Base-by-base conservation (phyloP, 2,797 vertebrate genomes). In the Esox lucius region DNA sequence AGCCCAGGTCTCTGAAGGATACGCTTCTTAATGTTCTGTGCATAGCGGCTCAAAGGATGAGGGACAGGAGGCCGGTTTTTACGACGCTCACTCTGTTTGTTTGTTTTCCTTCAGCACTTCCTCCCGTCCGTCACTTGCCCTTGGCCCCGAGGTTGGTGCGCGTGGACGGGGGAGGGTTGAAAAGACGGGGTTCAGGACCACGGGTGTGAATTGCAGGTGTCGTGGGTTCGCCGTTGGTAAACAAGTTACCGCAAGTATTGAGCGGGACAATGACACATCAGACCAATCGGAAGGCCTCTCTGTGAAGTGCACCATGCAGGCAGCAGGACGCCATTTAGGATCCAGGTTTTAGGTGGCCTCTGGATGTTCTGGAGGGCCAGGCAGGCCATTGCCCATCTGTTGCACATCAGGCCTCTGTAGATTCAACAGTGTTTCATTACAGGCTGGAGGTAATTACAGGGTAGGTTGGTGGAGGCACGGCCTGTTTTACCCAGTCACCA, bases 391-490 rank as follows among this genome's bases (percentile, higher is more conserved):
- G 12, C 56, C 24, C 56, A 61, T 61, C 56, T 61, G 56, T 24
- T 24, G 56, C 24, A 61, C 56, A 61, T 61, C 24, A 61, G 56
- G 8, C 56, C 56, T 61, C 56, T 61, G n/a, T 24, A 24, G 56
- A 24, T 22, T 74, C 68, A 73, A 78, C 78, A 71, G 75, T 62
- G 72, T 80, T 84, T 86, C 72, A 83, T 77, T 81, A 82, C 67
- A 65, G 76, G 76, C 69, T 73, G 72, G 22, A 79, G 68, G 80
- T 85, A 83, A 88, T 88, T 86, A 88, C 66, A 87, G 76, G 78
- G 70, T 73, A 78, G 75, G 15, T 42, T 65, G 68, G 65, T 72
- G 56, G 56, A 61, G 56, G 22, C 2, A 13, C 3, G 56, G 56
- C 56, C 22, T 61, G 22, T 61, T 24, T 61, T 12, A 24, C 56